Percentiles rank a stretch among this genome's conserved stretches.
These are phyloP conservation scores for Sericinus montela DNA, from an alignment of 2,888 invertebrate genomes.

Conservation along the genomic window DNA sequence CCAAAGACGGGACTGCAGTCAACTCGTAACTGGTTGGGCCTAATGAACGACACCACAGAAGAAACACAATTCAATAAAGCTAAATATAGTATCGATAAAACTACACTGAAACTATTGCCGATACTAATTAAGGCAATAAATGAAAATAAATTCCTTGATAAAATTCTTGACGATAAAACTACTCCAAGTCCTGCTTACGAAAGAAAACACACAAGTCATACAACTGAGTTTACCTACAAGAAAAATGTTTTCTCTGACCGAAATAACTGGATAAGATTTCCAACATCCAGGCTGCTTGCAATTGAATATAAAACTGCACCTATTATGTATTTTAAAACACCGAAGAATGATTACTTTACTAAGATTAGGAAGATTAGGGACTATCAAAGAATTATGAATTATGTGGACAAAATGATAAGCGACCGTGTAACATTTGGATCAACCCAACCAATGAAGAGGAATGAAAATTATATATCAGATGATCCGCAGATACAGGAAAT, in stretches of 20 bases:
- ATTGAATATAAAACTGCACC: constrained; percentile 53
- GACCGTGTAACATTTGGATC: constrained; percentile 39
- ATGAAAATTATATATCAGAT: constrained; percentile 21
- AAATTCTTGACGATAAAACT: constrained; percentile 42
- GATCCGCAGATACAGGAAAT: constrained; percentile 19
- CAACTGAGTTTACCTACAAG: constrained; percentile 37
- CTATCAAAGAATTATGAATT: constrained; percentile 54
- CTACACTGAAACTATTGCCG: constrained; percentile 49
- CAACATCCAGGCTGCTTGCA: constrained; percentile 39
- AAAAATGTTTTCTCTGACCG: constrained; percentile 41
- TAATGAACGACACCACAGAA: constrained; percentile 45
- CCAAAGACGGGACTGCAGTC: background rate
- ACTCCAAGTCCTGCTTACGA: constrained; percentile 35
- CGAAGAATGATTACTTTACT: constrained; percentile 54
- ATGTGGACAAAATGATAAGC: constrained; percentile 57
- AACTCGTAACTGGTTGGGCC: constrained; percentile 42
- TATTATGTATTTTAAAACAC: constrained; percentile 41
- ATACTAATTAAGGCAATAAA: constrained; percentile 52
- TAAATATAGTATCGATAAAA: constrained; percentile 41
- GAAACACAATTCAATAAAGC: constrained; percentile 37
- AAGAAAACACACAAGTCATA: constrained; percentile 33
- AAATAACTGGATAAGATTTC: constrained; percentile 42
- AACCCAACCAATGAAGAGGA: constrained; percentile 29
- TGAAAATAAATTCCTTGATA: constrained; percentile 46
- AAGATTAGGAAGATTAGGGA: constrained; percentile 57